phyloP scores from a whole-genome alignment of 2,797 vertebrate species.

The Psittacula echo region DNA sequence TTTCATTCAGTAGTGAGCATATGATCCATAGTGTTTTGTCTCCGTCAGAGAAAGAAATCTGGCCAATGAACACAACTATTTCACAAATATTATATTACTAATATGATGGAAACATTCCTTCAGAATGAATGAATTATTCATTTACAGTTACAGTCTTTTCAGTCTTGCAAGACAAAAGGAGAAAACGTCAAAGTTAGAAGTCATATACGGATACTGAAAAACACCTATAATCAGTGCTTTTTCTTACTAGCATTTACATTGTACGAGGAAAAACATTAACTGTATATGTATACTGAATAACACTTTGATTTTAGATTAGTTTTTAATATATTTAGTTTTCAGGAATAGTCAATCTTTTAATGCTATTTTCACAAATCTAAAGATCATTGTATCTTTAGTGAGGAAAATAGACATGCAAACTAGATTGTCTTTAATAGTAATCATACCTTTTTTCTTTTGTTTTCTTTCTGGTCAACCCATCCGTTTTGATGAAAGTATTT shows the following conservation, averaged over 20 bases:
- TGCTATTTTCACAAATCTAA: slow-evolving; percentile 59
- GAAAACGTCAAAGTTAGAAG: not conserved
- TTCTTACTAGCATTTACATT: slow-evolving; percentile 5
- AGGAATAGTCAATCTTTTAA: not conserved
- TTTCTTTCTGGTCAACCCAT: slow-evolving; percentile 69
- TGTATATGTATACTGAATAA: not conserved
- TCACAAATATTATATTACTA: not conserved
- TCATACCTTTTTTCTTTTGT: slow-evolving; percentile 60
- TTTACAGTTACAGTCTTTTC: not conserved
- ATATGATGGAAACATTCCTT: not conserved
- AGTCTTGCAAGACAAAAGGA: not conserved
- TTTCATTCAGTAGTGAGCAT: not conserved
- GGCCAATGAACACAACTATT: not conserved
- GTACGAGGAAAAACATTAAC: not conserved
- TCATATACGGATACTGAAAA: not conserved
- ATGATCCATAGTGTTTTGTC: not conserved
- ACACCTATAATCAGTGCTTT: not conserved
- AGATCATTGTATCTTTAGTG: slow-evolving; percentile 39
- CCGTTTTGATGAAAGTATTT: slow-evolving; percentile 80
- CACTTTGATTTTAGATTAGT: not conserved
- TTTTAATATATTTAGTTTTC: not conserved
- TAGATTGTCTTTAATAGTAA: slow-evolving; percentile 54
- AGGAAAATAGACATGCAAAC: slow-evolving; percentile 47
- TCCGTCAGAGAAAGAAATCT: not conserved
- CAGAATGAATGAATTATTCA: not conserved